phyloP scores from a whole-genome alignment of 2,113 vertebrate genomes.

The Serilophus lunatus region DNA sequence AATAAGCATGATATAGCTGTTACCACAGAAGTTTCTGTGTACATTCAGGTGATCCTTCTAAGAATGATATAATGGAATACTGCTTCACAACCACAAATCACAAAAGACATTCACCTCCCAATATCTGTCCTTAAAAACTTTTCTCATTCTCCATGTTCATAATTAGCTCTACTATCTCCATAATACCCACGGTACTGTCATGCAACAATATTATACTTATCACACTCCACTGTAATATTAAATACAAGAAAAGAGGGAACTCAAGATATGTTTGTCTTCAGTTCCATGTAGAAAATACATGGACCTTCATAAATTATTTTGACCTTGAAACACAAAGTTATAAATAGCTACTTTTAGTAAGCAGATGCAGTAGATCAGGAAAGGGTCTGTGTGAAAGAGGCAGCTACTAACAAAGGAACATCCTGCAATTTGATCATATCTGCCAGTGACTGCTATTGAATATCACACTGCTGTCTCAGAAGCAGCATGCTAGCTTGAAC shows the following conservation, averaged over 20 bases:
- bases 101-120: not conserved
- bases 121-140: not conserved
- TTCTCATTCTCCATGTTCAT: not conserved
- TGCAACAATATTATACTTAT: not conserved
- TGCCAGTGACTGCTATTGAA: not conserved
- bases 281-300: rapidly evolving
- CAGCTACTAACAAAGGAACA: not conserved
- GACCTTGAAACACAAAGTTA: not conserved
- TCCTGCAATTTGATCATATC: not conserved
- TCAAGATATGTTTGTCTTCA: not conserved
- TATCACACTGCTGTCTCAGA: not conserved
- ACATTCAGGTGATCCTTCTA: not conserved
- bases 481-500: not conserved
- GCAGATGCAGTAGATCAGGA: not conserved
- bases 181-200: not conserved
- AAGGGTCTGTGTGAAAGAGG: not conserved
- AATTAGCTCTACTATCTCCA: not conserved
- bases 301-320: not conserved
- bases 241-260: not conserved
- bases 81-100: not conserved
- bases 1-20: not conserved
- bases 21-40: not conserved
- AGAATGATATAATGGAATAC: not conserved
- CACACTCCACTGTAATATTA: not conserved
- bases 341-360: not conserved